Evolutionary conservation across 2,888 invertebrate species (phyloP), one percentile per base, ranked within the genome.

Genomic region (Rugalucina vietnamica): DNA sequence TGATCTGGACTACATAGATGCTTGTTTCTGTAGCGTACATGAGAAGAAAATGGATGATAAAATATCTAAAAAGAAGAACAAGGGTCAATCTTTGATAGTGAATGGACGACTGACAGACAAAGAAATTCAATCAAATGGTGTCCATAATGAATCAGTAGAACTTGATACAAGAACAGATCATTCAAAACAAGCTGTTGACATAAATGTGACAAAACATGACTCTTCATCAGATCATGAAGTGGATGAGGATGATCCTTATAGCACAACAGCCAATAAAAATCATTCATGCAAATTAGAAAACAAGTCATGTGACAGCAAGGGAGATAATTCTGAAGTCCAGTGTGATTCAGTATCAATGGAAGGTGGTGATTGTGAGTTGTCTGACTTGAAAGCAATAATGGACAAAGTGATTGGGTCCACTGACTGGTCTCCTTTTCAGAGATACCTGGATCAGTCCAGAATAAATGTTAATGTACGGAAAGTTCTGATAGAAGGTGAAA

Each of bases 401-500:
- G 75, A 84, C 21, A 76, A 50, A 29, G 88, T 90, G 1, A 43
- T 81, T 37, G 60, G 39, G 10, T 75, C 72, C 14, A 82, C 77
- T 18, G 76, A 93, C 49, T 92, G 91, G 90, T 73, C 65, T 12
- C 90, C 92, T 21, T 91, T 95, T 78, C 82, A 91, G 29, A 94
- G 95, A 73, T 98, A 97, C 95, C 95, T 97, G 65, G 94, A 95
- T 75, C 96, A 96, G 90, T 97, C 97, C 43, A 96, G 99, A 93
- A 97, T 99, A 79, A 99, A 99, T 95, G 96, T 99, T 89, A 99
- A 99, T 96, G 97, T 99, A 10, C 96, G 99, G 93, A 99, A 99
- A 95, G 98, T 99, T 49, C 95, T 98, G 91, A 86, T 84, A 37
- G 65, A 73, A 27, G 88, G 88, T 21, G 73, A 79, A 14, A 57